Conservation (phyloP, 2,888 invertebrate genomes). For the Tetheella fluctuosa region DNA sequence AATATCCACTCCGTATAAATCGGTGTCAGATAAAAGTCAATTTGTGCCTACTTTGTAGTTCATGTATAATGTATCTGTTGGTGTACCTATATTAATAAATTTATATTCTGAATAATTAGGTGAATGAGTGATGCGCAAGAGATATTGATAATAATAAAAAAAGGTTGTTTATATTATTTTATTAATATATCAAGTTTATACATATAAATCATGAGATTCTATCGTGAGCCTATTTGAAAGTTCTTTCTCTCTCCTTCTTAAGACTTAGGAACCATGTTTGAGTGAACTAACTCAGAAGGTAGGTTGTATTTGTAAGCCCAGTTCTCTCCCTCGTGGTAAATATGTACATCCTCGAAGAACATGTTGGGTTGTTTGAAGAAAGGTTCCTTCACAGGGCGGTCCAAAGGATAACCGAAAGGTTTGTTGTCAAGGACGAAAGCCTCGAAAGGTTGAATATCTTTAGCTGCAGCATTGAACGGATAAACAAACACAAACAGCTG, state of each 20-base stretch:
- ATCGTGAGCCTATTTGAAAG: conserved; percentile 7
- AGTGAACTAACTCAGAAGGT: conserved; percentile 21
- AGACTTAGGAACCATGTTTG: conserved; percentile 23
- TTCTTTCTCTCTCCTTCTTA: conserved; percentile 19
- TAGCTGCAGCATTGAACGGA: conserved; percentile 74
- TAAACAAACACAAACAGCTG: conserved; percentile 85
- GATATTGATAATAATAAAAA: background rate
- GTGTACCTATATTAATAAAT: too few species aligned
- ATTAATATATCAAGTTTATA: background rate
- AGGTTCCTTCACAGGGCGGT: conserved; percentile 68
- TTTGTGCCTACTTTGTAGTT: too few species aligned
- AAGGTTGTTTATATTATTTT: background rate
- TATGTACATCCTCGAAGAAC: conserved; percentile 80
- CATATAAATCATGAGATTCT: conserved; percentile 8
- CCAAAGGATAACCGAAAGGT: conserved; percentile 79
- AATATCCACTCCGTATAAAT: too few species aligned
- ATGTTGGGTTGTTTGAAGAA: conserved; percentile 79
- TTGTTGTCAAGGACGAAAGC: conserved; percentile 61
- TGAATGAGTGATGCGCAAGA: background rate
- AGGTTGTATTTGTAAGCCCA: conserved; percentile 43
- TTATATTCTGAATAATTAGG: too few species aligned
- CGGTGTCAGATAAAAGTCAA: too few species aligned
- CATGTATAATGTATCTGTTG: too few species aligned
- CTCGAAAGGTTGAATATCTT: conserved; percentile 35
- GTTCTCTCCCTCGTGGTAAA: conserved; percentile 71